These are phyloP conservation scores for Conchocele bisecta DNA, from an alignment of 2,888 invertebrate species.

Conservation along the genomic window DNA sequence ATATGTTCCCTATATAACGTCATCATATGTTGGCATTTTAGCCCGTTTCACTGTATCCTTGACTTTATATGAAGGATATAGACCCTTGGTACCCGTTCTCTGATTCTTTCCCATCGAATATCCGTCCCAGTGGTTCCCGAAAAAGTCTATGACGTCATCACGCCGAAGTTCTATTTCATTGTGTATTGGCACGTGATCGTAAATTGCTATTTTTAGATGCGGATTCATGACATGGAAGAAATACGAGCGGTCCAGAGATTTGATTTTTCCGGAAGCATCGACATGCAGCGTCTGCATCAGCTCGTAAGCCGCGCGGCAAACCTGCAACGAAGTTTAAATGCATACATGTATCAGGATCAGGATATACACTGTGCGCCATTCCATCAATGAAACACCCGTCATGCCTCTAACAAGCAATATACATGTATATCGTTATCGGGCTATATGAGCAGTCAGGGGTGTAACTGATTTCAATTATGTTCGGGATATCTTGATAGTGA, in stretches of 20 bases:
- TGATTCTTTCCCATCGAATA: constrained; percentile 95
- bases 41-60: constrained; percentile 92
- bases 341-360: too few relatives aligned
- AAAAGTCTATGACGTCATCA: constrained; percentile 94
- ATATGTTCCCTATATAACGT: too few relatives aligned
- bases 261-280: constrained; percentile 89
- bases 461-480: too few relatives aligned
- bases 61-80: constrained; percentile 85
- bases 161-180: constrained; percentile 87
- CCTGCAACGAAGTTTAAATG: constrained; percentile 87
- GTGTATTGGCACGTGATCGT: constrained; percentile 85
- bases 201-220: constrained; percentile 91
- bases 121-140: constrained; percentile 99
- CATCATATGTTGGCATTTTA: constrained; percentile 84
- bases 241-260: constrained; percentile 98
- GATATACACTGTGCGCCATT: too few relatives aligned
- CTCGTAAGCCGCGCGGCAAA: constrained; percentile 98
- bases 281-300: constrained; percentile 91
- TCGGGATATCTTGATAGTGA: too few relatives aligned
- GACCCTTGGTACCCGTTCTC: constrained; percentile 88
- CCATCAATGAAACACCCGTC: too few relatives aligned
- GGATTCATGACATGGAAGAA: constrained; percentile 98
- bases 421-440: too few relatives aligned
- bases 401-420: too few relatives aligned
- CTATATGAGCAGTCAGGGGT: too few relatives aligned